These are phyloP conservation scores for Aphodius sticticus DNA, from an alignment of 2,888 invertebrate genomes.

Conservation along the genomic window DNA sequence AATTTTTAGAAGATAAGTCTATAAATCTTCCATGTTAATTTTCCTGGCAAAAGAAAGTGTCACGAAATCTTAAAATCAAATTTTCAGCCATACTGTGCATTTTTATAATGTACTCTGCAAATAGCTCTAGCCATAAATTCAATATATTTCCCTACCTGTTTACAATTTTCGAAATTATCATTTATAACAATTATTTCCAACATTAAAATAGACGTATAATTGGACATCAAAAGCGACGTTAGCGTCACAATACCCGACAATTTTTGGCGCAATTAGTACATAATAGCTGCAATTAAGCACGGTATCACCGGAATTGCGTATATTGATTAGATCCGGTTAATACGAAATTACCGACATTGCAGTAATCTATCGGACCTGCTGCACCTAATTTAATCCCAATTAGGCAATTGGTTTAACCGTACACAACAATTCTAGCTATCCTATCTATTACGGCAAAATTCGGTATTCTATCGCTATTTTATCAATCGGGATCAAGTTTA, in stretches of 20 bases:
- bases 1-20: no score
- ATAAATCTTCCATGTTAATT: no score
- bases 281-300: neutral
- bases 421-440: neutral
- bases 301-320: neutral
- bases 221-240: neutral
- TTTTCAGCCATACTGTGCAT: no score
- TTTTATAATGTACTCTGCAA: no score
- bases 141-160: no score
- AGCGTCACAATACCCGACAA: neutral
- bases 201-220: no score
- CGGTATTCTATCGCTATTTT: neutral
- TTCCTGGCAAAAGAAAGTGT: no score
- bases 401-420: neutral
- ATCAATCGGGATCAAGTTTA: neutral
- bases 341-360: neutral
- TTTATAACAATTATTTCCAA: no score
- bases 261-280: neutral
- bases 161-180: no score
- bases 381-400: neutral
- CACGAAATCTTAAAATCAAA: no score
- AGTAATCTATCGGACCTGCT: neutral
- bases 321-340: constrained; percentile 4
- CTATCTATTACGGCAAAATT: neutral
- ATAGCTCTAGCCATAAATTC: no score